These are phyloP conservation scores for Ovibos moschatus DNA, from an alignment of 2,113 vertebrate genomes.

Conservation along the genomic window DNA sequence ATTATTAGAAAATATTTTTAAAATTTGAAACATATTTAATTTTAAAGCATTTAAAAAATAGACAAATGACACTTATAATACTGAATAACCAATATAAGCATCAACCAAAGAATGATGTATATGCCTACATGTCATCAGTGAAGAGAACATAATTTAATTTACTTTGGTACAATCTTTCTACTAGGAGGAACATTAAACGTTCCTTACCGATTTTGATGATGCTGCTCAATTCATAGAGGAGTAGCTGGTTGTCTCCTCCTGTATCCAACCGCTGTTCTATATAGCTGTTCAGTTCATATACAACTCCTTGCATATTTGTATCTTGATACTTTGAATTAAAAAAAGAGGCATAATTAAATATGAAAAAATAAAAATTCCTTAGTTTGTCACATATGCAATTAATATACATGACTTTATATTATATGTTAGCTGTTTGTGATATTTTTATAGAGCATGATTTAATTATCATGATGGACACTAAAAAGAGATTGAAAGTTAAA, in stretches of 20 bases:
- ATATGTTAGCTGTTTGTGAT: background rate
- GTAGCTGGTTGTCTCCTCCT: constrained; percentile 95
- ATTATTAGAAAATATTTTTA: background rate
- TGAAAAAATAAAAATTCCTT: background rate
- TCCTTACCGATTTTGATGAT: constrained; percentile 95
- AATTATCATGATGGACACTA: background rate
- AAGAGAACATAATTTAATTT: background rate
- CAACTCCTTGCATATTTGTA: constrained; percentile 97
- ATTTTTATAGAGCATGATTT: background rate
- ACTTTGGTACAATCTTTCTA: background rate
- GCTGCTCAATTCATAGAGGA: constrained; percentile 96
- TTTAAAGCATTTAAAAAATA: background rate
- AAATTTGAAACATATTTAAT: background rate
- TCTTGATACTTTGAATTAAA: constrained; percentile 94
- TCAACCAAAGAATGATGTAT: accelerated
- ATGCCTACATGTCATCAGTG: accelerated
- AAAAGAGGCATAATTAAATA: constrained; percentile 33
- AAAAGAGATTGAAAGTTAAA: background rate
- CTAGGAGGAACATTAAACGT: background rate
- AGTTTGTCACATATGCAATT: background rate
- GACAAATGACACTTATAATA: background rate
- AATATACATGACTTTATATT: background rate
- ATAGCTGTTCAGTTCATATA: constrained; percentile 96
- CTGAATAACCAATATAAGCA: background rate
- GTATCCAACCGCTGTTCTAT: constrained; percentile 95